Base-by-base conservation (phyloP, 2,113 vertebrate species). In the Oncorhynchus masou region DNA sequence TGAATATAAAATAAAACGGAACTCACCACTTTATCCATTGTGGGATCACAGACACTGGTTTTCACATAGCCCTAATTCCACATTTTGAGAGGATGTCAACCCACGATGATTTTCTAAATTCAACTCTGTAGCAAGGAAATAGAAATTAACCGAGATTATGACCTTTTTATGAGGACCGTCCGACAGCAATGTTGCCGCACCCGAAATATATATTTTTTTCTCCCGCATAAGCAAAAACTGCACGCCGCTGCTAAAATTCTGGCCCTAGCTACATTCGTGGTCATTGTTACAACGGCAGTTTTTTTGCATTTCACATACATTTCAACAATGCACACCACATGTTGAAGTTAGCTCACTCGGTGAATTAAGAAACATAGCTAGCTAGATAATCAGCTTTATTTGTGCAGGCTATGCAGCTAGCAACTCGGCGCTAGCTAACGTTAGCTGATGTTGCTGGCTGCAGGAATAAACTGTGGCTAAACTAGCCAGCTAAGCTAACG, bases 11-110 rank as follows among this genome's bases (percentile, higher is more conserved):
- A 54, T 15, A 5, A 16, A 19, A 15, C 3, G 12, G 3, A 1
- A 19, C 81, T 77, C 66, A 89, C 90, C 86, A 87, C 78, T 57
- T 77, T 82, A 25, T 92, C 85, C 90, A 91, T 91, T 0, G 78
- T 81, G 69, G 54, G 74, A 8, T 65, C 75, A 77, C 75, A 24
- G 81, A 70, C 62, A 79, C 49, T 67, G 76, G 69, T 68, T 81
- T 54, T 81, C 79, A 81, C 62, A 74, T 67, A 62, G 75, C 49
- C 70, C 81, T 81, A 79, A 65, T 57, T 78, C 79, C 83, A 29
- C 68, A 69, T 69, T 45, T 5, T 69, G 29, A 45, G 11, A 16
- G 16, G 16, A 68, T 16, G 66, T 3, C 20, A n/a, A 3, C 45
- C 24, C 65, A 34, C 29, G 25, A 68, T 11, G 29, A 9, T 24